These are phyloP conservation scores for Steinernema carpocapsae DNA, from an alignment of 2,888 invertebrate genomes.

Conservation along the genomic window DNA sequence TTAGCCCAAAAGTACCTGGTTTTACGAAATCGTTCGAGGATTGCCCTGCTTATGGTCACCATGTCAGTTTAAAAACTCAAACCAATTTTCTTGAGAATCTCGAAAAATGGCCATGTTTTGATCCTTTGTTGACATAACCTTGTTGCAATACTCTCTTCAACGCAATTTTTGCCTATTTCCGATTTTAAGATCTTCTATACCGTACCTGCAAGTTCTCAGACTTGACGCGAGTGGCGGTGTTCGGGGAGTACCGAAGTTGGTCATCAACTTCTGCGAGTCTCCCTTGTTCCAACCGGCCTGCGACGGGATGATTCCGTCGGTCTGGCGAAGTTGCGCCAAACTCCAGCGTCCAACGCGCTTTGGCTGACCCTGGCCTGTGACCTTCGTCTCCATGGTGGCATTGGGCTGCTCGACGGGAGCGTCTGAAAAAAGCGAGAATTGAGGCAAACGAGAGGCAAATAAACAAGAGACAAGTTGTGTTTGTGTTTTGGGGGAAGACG, in stretches of 20 bases:
- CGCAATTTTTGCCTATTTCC: no score
- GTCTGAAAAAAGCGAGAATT: not conserved
- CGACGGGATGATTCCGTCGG: conserved; percentile 69
- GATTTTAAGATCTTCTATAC: no score
- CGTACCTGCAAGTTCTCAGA: conserved; percentile 62
- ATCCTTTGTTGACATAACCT: no score
- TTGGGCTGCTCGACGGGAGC: conserved; percentile 62
- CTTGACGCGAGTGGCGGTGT: conserved; percentile 65
- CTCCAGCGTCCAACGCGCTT: conserved; percentile 68
- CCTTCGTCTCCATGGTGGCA: conserved; percentile 69
- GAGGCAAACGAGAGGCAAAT: not conserved
- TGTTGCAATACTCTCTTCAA: no score
- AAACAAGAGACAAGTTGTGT: not conserved
- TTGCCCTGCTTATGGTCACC: no score
- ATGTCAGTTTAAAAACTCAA: no score
- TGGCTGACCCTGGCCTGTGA: conserved; percentile 60
- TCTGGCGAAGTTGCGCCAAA: conserved; percentile 68
- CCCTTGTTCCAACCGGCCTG: conserved; percentile 70
- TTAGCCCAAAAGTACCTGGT: no score
- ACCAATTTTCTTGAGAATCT: no score
- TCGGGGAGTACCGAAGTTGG: conserved; percentile 69
- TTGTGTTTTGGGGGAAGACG: not conserved
- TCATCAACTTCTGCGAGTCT: conserved; percentile 69
- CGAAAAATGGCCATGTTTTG: no score
- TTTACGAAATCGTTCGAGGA: no score